Conservation (phyloP, 2,113 vertebrate species). For the Spea multiplicata region DNA sequence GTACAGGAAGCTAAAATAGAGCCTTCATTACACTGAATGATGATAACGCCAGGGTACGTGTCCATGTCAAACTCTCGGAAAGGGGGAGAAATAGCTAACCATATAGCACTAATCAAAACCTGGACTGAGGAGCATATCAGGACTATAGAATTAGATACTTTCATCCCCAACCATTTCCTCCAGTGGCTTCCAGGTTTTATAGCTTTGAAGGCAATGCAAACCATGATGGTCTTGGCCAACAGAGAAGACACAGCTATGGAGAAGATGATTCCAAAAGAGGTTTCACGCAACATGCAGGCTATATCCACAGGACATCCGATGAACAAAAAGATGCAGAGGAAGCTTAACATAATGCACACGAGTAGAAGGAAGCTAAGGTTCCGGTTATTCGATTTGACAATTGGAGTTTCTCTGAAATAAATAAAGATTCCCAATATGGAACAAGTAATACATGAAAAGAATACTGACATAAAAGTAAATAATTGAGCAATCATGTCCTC, state of each 20-base stretch:
- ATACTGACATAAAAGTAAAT: background rate
- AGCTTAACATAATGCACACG: conserved; percentile 17
- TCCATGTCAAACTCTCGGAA: background rate
- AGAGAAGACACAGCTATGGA: conserved; percentile 32
- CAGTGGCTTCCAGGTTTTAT: conserved; percentile 4
- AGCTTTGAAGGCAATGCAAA: conserved; percentile 33
- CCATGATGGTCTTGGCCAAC: conserved; percentile 28
- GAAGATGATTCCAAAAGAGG: conserved; percentile 31
- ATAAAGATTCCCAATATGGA: background rate
- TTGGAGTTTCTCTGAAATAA: conserved; percentile 23
- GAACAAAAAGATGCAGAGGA: conserved; percentile 35
- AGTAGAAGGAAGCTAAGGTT: conserved; percentile 37
- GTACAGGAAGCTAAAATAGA: conserved; percentile 18
- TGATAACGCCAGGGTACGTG: background rate
- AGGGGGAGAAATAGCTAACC: conserved; percentile 18
- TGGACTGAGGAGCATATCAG: background rate
- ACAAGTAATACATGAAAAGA: background rate
- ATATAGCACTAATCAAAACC: conserved; percentile 11
- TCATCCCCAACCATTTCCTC: conserved; percentile 1
- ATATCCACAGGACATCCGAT: conserved; percentile 27
- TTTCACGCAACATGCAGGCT: conserved; percentile 33
- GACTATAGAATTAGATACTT: background rate
- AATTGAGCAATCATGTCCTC: conserved; percentile 13
- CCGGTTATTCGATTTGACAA: conserved; percentile 8
- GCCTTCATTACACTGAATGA: conserved; percentile 24